Evolutionary conservation across 2,113 vertebrate genomes (phyloP), one percentile per base, ranked within the genome.

Genomic region (Daboia siamensis): DNA sequence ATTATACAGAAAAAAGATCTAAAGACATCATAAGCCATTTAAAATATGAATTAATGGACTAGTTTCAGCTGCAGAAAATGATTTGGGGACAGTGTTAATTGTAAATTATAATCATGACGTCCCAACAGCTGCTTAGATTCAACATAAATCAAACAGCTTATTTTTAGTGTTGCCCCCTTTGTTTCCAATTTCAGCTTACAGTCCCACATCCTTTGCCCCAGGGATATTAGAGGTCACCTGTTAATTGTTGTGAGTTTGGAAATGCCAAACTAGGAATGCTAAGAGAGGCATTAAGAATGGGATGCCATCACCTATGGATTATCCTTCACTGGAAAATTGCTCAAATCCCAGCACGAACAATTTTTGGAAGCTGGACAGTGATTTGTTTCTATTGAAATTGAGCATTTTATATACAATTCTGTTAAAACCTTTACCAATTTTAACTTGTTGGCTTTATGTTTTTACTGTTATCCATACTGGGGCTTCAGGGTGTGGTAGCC

Each of bases 381-480:
- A 51, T 69, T 90, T n/a, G n/a, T 90, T 80, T 90, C 46, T 52
- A 11, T 46, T 3, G 15, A 39, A 55, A 11, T 85, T 56, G 54
- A 61, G 26, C n/a, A 86, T 86, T 59, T 21, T 1, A 6, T 74
- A 33, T 74, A 7, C 64, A 11, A 74, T 74, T 74, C 29, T 17
- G n/a, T 17, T 33, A 11, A 64, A 24, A 21, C 10, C 15, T 51
- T 51, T 29, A 56, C 33, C 74, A n/a, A 15, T 85, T n/a, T n/a
- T 91, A 89, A 86, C 90, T 86, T 24, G 23, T 93, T 94, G 44
- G 2, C 61, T 87, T 87, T 64, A 64, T 23, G 20, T 91, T 64
- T 52, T 64, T 64, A 33, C 11, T 17, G 21, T 80, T 90, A 90
- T 90, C 52, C 20, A n/a, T 86, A n/a, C 90, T 86, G 54, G 48